Base-by-base conservation (phyloP, 2,797 vertebrate genomes). In the Enteromius afrohamiltoni region DNA sequence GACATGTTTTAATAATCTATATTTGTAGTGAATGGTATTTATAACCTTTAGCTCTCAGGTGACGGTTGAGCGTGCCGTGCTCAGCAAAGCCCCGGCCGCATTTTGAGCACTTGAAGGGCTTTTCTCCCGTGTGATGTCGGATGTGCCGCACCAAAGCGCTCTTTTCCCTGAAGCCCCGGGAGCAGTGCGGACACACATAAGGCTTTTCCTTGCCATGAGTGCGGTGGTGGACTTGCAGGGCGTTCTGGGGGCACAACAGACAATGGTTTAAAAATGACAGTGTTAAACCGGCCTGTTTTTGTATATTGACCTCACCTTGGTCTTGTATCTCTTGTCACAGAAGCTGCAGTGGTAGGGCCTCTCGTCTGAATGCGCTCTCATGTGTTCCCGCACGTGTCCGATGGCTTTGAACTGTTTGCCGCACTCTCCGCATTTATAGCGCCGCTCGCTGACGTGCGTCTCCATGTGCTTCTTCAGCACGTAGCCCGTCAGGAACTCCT, bases 401-500 rank as follows among this genome's bases (percentile, higher is more conserved):
- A 99, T 96, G 67, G 97, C 98, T 94, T 98, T 99, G 91, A 99
- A 99, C 49, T 98, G 94, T 82, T 99, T 99, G 74, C 98, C 98
- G 0, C 98, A 99, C 89, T 99, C 98, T 0, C 97, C 98, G 0
- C 98, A 99, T 89, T 98, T 97, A 91, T 97, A 99, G 13, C 97
- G 94, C 83, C 98, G 95, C 91, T 99, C 97, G 0, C 95, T 96
- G 80, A 97, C 94, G 0, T 99, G 98, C 1, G 95, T 95, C 73
- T 98, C 97, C 94, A 97, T 96, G 89, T 99, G 98, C 90, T 99
- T 99, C 89, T 97, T 97, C 68, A 99, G 94, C 89, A 99, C 89
- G 89, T 99, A 99, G 86, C 96, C 97, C 49, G 98, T 99, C 10
- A 96, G 94, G 91, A 99, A 99, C 89, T 98, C 96, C 84, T 98